These are phyloP conservation scores for Nasua narica DNA, from an alignment of 2,797 vertebrate species.

Conservation along the genomic window DNA sequence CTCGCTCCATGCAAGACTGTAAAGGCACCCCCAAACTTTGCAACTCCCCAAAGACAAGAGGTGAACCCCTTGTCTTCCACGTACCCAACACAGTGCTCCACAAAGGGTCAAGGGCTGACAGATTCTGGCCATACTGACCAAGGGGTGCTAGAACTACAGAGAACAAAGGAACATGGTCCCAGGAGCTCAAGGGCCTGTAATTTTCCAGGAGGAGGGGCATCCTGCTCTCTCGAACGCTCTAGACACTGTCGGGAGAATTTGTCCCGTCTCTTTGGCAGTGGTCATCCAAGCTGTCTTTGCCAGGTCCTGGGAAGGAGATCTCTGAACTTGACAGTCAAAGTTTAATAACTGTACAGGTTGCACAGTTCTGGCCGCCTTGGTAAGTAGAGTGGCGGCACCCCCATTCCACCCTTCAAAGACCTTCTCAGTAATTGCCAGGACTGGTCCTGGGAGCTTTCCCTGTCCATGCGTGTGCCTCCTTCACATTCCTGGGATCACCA, in stretches of 20 bases:
- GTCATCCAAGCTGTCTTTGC: not conserved
- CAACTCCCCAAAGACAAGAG: not conserved
- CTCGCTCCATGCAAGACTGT: not conserved
- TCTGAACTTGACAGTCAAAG: not conserved
- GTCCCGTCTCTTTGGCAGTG: not conserved
- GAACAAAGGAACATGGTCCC: not conserved
- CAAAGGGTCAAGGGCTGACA: not conserved
- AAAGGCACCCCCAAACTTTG: not conserved
- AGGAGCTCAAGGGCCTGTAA: rapidly evolving
- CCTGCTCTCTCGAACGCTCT: not conserved
- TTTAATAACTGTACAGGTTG: not conserved
- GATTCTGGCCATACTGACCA: not conserved
- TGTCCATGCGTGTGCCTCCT: rapidly evolving
- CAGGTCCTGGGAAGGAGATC: not conserved
- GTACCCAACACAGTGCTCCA: not conserved
- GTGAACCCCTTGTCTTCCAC: not conserved
- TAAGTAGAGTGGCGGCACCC: not conserved
- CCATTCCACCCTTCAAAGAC: not conserved
- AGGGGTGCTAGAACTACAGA: not conserved
- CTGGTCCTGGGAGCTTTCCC: not conserved
- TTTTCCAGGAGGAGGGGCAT: not conserved
- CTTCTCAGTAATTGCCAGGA: not conserved
- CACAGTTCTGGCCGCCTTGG: not conserved
- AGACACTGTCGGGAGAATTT: not conserved
- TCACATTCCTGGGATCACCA: not conserved